Conservation (phyloP, 2,113 vertebrate species). For the Todiramphus saurophagus region DNA sequence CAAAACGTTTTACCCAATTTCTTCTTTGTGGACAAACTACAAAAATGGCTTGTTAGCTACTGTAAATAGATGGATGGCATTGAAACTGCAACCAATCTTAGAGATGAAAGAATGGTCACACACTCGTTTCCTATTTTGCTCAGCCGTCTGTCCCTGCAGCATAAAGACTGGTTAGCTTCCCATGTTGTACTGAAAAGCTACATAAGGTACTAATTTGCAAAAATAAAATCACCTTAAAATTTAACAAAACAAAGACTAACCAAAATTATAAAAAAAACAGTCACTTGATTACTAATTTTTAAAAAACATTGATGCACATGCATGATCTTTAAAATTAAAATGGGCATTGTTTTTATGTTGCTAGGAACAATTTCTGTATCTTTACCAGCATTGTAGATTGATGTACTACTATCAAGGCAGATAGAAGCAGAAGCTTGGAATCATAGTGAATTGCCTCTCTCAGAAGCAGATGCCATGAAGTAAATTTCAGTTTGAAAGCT, state of each 20-base stretch:
- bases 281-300: neutral
- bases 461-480: neutral
- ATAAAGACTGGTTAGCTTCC: neutral
- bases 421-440: neutral
- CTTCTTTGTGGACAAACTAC: neutral
- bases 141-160: neutral
- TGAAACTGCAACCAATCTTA: neutral
- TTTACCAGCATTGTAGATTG: neutral
- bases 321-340: conserved; percentile 1
- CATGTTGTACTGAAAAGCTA: neutral
- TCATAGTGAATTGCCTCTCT: neutral
- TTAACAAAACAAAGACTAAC: neutral
- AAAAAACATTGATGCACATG: neutral
- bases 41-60: neutral
- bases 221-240: neutral
- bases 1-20: neutral
- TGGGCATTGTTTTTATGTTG: neutral
- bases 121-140: neutral
- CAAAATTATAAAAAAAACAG: neutral
- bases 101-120: neutral
- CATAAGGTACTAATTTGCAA: neutral
- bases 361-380: neutral
- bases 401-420: neutral
- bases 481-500: neutral
- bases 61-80: neutral